Evolutionary conservation across 2,888 invertebrate genomes (phyloP), one percentile per base, ranked within the genome.

Genomic region (Sarcophaga carnaria): DNA sequence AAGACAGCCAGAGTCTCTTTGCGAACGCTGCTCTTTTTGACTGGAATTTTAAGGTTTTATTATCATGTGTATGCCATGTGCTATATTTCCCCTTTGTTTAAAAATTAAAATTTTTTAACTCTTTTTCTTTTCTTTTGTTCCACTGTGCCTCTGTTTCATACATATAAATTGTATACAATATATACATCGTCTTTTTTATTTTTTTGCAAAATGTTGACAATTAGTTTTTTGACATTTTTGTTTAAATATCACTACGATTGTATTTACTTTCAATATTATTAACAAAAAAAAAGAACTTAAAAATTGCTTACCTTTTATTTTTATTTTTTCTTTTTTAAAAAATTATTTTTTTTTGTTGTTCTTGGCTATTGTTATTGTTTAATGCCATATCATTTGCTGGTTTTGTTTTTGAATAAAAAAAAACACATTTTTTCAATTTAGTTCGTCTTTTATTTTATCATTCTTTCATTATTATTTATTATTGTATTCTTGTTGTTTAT

Each of bases 361-460:
- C 10, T 10, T 45, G 64, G 45, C 66, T 60, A 25, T 59, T 25
- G n/a, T 8, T 45, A 66, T 59, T 20, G 25, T 45, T 54, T 10
- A 59, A 60, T 22, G 62, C 64, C 22, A 45, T 49, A 17, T 22
- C 2, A 8, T 37, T 37, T 37, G 37, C 10, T 37, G 59, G 22
- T 67, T 77, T 20, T 54, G 45, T 64, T 27, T 45, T 45, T 64
- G 62, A 60, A 67, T 80, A 69, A 79, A 79, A n/a, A 82, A 71
- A 70, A 82, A 79, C 75, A 75, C 2, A 47, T 80, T 81, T 60
- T 85, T 79, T 83, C 79, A 78, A 88, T 88, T 88, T 87, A 87
- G 81, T 82, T 87, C 84, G 87, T 84, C 87, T 87, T 78, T 85
- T 88, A 72, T 86, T 88, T 88, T 89, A 37, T 37, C 37, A 37